phyloP scores from a whole-genome alignment of 2,888 invertebrate species.

The Andrena chrysosceles region DNA sequence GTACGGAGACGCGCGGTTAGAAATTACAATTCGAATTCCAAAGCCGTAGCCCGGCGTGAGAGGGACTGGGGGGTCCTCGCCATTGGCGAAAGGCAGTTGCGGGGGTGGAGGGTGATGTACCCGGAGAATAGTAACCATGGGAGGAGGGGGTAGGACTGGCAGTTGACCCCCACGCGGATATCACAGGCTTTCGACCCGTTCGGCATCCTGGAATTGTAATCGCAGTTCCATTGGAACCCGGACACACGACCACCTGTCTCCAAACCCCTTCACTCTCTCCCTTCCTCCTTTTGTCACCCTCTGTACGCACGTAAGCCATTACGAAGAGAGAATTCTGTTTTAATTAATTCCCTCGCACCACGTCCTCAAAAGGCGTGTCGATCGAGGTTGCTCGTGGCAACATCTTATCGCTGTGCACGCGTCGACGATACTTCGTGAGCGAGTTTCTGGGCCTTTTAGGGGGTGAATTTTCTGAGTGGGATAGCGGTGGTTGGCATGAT shows the following conservation, averaged over 20 bases:
- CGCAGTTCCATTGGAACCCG: conserved; percentile 74
- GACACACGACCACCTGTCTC: conserved; percentile 17
- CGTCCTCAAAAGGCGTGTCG: conserved; percentile 29
- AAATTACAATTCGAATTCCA: conserved; percentile 83
- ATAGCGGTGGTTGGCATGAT: no score
- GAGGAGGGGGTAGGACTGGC: conserved; percentile 38
- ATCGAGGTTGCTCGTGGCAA: neutral
- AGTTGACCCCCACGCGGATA: conserved; percentile 67
- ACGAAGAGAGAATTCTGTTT: conserved; percentile 77
- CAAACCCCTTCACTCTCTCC: neutral
- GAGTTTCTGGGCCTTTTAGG: neutral
- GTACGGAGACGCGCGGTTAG: conserved; percentile 80
- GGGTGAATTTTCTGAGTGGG: no score
- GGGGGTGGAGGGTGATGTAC: conserved; percentile 28
- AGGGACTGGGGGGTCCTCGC: conserved; percentile 30
- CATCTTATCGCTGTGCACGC: conserved; percentile 17
- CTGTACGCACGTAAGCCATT: conserved; percentile 46
- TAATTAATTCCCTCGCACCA: conserved; percentile 78
- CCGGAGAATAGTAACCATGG: conserved; percentile 56
- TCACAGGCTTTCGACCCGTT: conserved; percentile 74
- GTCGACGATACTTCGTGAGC: neutral
- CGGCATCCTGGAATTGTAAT: conserved; percentile 82
- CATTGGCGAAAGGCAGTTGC: conserved; percentile 33
- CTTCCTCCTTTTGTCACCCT: conserved; percentile 1
- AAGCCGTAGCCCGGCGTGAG: conserved; percentile 62